Conservation (phyloP, 2,797 vertebrate species). For the Neosilurus mollespiculum region DNA sequence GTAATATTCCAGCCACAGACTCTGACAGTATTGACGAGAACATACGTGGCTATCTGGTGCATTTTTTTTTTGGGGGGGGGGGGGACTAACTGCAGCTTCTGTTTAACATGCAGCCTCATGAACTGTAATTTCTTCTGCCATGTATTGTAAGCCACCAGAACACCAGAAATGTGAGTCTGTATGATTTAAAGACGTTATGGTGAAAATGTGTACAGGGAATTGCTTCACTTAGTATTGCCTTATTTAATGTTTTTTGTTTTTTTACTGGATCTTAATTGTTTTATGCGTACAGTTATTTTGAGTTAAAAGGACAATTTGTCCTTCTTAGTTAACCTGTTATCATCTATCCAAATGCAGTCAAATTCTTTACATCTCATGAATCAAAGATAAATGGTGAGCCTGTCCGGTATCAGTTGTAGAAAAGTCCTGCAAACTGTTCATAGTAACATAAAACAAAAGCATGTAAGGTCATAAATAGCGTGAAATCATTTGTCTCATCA, state of each 20-base stretch:
- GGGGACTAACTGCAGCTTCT: neutral
- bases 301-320: neutral
- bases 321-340: neutral
- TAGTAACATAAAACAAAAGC: slow-evolving; percentile 11
- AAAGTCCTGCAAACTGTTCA: neutral
- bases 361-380: neutral
- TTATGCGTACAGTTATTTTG: no score
- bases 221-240: neutral
- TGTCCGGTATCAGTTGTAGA: neutral
- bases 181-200: neutral
- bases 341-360: neutral
- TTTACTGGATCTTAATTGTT: neutral
- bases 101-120: neutral
- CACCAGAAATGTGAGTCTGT: neutral
- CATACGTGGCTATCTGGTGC: neutral
- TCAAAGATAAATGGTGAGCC: neutral
- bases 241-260: neutral
- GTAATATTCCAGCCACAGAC: slow-evolving; percentile 28
- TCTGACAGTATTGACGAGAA: neutral
- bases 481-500: neutral
- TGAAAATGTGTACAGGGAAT: neutral
- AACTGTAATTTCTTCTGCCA: neutral
- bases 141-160: slow-evolving; percentile 8
- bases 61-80: neutral
- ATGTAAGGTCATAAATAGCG: slow-evolving; percentile 10